Percentiles rank a stretch among this genome's conserved stretches.
Evolutionary conservation across 2,888 invertebrate species (phyloP).

Genomic region (Scaptomyza flava): DNA sequence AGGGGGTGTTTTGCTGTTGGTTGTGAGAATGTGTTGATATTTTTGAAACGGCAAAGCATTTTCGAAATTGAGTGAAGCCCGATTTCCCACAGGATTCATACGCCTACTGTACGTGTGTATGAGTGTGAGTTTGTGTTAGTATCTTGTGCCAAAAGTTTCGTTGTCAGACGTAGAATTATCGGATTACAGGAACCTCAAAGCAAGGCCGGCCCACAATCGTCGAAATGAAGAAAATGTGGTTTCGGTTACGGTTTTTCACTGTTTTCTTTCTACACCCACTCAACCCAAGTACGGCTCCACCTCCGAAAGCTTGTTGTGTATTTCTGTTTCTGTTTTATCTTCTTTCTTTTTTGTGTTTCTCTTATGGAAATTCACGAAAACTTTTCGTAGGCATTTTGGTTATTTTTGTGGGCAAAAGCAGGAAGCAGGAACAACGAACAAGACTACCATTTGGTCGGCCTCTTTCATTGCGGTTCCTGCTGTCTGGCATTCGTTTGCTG

Average conservation of each 20-base stretch:
- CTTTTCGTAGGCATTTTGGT: constrained; percentile 76
- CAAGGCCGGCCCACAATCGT: constrained; percentile 63
- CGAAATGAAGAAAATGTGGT: constrained; percentile 81
- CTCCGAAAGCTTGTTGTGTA: constrained; percentile 55
- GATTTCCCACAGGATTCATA: constrained; percentile 74
- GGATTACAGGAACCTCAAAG: constrained; percentile 33
- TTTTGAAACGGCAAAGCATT: constrained; percentile 63
- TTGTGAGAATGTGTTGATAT: constrained; percentile 58
- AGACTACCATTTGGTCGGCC: constrained; percentile 48
- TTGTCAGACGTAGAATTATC: constrained; percentile 48
- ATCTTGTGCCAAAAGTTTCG: constrained; percentile 45
- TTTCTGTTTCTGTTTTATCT: constrained; percentile 25
- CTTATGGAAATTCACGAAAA: constrained; percentile 70
- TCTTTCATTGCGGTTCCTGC: constrained; percentile 48
- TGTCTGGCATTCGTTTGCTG: constrained; percentile 41
- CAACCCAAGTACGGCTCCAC: constrained; percentile 12
- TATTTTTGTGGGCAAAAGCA: constrained; percentile 44
- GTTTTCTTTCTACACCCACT: constrained; percentile 51
- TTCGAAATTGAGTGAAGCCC: constrained; percentile 77
- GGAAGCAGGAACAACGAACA: constrained; percentile 15
- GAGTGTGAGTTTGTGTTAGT: constrained; percentile 1
- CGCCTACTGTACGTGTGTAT: constrained; percentile 30
- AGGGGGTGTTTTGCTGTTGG: constrained; percentile 32
- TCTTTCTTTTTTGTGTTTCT: constrained; percentile 16
- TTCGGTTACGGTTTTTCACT: constrained; percentile 81